phyloP scores from a whole-genome alignment of 2,888 invertebrate genomes.

The Leptopterna dolabrata region DNA sequence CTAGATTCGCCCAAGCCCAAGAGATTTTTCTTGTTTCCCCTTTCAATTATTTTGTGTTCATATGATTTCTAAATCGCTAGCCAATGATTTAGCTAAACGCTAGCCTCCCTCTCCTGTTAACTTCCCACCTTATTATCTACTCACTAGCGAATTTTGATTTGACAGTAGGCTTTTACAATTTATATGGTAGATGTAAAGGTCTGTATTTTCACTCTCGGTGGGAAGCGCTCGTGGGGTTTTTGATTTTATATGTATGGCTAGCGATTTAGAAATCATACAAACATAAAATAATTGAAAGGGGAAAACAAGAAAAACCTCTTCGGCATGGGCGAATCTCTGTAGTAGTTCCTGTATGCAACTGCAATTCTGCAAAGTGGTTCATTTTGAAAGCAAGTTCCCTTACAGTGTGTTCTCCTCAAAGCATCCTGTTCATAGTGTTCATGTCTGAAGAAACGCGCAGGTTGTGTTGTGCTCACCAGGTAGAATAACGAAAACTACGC shows the following conservation, averaged over 20 bases:
- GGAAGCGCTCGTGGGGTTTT: background rate
- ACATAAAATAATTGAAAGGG: no score
- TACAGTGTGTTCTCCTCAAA: background rate
- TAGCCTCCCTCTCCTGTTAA: background rate
- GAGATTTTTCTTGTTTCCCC: background rate
- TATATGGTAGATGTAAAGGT: background rate
- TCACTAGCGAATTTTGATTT: background rate
- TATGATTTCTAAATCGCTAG: background rate
- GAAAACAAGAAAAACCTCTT: background rate
- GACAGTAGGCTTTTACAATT: background rate
- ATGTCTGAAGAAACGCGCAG: slow-evolving; percentile 67
- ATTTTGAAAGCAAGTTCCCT: background rate
- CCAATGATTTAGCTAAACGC: no score
- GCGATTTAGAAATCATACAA: background rate
- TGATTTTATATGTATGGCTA: no score
- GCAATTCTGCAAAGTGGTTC: slow-evolving; percentile 17
- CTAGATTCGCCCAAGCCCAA: slow-evolving; percentile 32
- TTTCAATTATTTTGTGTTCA: background rate
- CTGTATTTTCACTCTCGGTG: background rate
- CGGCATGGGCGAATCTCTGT: slow-evolving; percentile 36
- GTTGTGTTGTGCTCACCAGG: slow-evolving; percentile 91
- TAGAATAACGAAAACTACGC: slow-evolving; percentile 87
- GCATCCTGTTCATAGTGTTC: background rate
- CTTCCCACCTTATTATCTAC: background rate
- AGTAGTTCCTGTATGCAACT: background rate